Evolutionary conservation across 2,797 vertebrate genomes (phyloP), one percentile per base, ranked within the genome.

Genomic region (Ara ararauna): DNA sequence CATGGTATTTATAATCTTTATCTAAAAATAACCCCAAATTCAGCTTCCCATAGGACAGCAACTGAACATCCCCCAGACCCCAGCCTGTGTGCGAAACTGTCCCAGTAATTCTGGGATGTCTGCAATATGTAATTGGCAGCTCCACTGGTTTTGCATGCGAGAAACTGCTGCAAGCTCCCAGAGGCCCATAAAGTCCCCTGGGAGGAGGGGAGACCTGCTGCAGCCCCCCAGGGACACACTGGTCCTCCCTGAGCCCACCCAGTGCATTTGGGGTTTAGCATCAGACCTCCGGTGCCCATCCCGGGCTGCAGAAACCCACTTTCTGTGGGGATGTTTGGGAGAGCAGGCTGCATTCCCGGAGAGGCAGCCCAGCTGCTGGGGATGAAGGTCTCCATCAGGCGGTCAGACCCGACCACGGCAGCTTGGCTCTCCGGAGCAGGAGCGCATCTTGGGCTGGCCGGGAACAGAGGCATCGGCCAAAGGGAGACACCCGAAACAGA

Each of bases 371-470:
- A 80, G 77, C n/a, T 0, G 2, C 51, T 23, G 84, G 95, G 93
- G 67, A 76, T 79, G 90, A 90, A 95, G 86, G 84, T 95, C 93
- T 97, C 96, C 96, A 94, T 96, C 96, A 90, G 94, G 95, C 5
- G 95, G 90, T 65, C 93, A 75, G 90, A 95, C 4, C 53, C 6
- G 27, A 83, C 85, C 85, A 96, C 10, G 53, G 81, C 95, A 60
- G 71, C 60, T 60, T 24, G 66, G 58, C 36, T 77, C 24, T 27
- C 42, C 36, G 56, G 48, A 84, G 40, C 36, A 29, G 79, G 38
- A 90, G 10, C 64, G 21, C 29, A 22, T 6, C 32, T n/a, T 56
- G 67, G 67, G 24, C 17, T 51, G 54, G 38, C 53, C 0, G 4
- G 30, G 74, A 73, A 12, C 20, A 38, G 48, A 78, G 47, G 26